phyloP scores from a whole-genome alignment of 2,888 invertebrate genomes.

The Trimorus sp. region DNA sequence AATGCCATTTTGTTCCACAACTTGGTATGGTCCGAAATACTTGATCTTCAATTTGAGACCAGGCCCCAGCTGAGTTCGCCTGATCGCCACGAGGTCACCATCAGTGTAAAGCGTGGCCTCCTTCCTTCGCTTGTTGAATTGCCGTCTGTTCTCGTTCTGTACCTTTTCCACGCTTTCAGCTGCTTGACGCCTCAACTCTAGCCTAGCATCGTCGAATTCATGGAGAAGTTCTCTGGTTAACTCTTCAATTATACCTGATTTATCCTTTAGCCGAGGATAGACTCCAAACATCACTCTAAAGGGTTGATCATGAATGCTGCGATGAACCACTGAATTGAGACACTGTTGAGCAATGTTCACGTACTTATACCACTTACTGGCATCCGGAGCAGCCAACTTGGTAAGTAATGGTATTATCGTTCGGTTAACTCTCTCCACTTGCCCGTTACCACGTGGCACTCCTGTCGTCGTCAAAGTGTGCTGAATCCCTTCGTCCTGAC shows the following conservation, averaged over 20 bases:
- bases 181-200: not conserved
- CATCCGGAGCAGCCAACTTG: not conserved
- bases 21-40: not conserved
- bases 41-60: not conserved
- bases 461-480: slow-evolving; percentile 7
- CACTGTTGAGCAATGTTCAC: not conserved
- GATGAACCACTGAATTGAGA: not conserved
- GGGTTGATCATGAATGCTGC: not conserved
- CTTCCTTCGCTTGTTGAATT: not conserved
- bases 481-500: not conserved
- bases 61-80: not conserved
- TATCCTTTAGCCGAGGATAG: not conserved
- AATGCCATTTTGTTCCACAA: not conserved
- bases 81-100: no score
- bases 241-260: not conserved
- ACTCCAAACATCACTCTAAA: slow-evolving; percentile 1
- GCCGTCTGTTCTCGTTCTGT: not conserved
- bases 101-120: not conserved
- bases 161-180: not conserved
- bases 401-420: not conserved
- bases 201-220: not conserved
- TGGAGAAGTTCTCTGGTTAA: not conserved
- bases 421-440: slow-evolving; percentile 8
- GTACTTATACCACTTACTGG: not conserved
- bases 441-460: slow-evolving; percentile 17